Evolutionary conservation across 2,797 vertebrate species (phyloP).

Genomic region (Sebastes oblongus): DNA sequence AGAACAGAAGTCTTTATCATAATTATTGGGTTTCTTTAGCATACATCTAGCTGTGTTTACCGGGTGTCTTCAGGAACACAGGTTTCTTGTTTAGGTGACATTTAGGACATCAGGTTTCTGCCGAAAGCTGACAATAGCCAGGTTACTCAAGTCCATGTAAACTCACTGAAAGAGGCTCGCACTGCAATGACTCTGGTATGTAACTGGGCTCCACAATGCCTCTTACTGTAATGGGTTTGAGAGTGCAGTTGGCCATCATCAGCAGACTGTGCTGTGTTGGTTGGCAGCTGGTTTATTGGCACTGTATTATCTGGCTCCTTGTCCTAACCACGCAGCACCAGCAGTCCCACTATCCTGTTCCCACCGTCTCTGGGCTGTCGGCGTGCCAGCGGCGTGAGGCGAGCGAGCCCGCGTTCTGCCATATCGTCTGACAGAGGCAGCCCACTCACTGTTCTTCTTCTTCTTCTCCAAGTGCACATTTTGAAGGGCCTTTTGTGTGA

Average conservation of each 20-base stretch:
- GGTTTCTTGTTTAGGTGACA: background rate
- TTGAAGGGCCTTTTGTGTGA: conserved; percentile 41
- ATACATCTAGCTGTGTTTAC: background rate
- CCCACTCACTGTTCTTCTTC: conserved; percentile 56
- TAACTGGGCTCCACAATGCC: conserved; percentile 13
- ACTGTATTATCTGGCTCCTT: conserved; percentile 40
- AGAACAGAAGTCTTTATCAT: background rate
- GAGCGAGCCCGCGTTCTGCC: conserved; percentile 23
- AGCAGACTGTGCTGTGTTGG: conserved; percentile 47
- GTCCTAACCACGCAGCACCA: conserved; percentile 21
- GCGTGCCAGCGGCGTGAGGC: conserved; percentile 48
- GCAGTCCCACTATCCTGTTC: conserved; percentile 33
- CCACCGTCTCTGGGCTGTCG: conserved; percentile 39
- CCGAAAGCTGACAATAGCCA: background rate
- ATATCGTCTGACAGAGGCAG: conserved; percentile 45
- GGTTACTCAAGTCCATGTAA: background rate
- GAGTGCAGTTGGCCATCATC: conserved; percentile 27
- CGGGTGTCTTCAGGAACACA: background rate
- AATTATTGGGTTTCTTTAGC: background rate
- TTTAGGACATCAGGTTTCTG: background rate
- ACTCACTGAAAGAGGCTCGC: background rate
- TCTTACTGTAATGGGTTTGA: conserved; percentile 37
- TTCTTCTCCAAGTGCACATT: conserved; percentile 37
- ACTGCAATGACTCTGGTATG: background rate
- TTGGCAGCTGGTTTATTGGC: conserved; percentile 61